phyloP scores from a whole-genome alignment of 1,140 invertebrate genomes.

The Drosophila rhopaloa region DNA sequence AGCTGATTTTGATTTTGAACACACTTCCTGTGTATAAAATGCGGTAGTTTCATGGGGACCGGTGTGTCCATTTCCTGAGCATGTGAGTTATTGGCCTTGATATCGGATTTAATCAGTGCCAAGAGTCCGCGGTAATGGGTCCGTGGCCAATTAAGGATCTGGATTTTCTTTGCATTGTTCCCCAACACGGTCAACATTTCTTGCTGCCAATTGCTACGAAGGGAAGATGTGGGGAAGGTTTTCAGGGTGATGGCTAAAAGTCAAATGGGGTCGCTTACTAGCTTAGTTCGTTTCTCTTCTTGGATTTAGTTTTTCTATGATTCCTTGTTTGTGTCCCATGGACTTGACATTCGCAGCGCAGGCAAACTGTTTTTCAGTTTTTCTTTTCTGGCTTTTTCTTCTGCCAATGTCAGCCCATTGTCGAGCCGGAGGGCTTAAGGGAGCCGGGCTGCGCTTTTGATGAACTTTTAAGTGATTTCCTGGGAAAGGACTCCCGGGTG shows the following conservation, averaged over 20 bases:
- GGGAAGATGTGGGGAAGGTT: constrained; percentile 1
- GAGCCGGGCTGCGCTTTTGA: constrained; percentile 54
- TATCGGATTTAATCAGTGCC: background rate
- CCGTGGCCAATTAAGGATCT: constrained; percentile 5
- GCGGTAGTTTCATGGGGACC: constrained; percentile 1
- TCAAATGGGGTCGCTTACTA: constrained; percentile 31
- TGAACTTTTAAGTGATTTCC: constrained; percentile 76
- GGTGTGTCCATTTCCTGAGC: background rate
- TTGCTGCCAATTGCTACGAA: background rate
- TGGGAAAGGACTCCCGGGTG: constrained; percentile 32
- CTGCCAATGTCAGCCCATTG: constrained; percentile 48
- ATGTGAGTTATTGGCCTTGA: background rate
- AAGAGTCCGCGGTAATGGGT: constrained; percentile 8
- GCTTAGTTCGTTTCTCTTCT: constrained; percentile 30
- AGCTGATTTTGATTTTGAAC: background rate
- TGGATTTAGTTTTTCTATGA: constrained; percentile 12
- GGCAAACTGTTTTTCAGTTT: constrained; percentile 37
- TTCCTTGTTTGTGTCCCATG: constrained; percentile 16
- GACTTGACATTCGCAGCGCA: constrained; percentile 44
- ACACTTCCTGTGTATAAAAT: constrained; percentile 17
- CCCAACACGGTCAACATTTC: constrained; percentile 16
- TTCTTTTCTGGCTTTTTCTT: constrained; percentile 15
- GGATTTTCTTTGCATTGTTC: background rate
- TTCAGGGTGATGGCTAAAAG: constrained; percentile 1
- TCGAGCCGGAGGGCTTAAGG: constrained; percentile 35